Conservation (phyloP, 2,113 vertebrate genomes). For the Carassius auratus region DNA sequence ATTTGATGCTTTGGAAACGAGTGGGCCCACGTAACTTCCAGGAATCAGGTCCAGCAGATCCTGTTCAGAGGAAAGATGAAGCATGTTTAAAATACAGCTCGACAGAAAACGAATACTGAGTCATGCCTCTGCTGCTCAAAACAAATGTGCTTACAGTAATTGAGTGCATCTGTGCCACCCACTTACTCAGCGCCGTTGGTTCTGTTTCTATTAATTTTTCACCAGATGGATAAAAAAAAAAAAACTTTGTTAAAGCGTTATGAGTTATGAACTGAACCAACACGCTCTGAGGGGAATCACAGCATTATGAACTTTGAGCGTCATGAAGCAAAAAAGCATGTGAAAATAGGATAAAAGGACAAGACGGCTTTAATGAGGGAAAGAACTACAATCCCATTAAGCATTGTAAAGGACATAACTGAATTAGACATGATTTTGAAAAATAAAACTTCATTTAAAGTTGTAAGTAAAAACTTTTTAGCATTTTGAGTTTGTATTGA, state of each 20-base stretch:
- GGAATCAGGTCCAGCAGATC: slow-evolving; percentile 87
- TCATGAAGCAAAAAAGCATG: no score
- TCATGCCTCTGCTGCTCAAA: neutral
- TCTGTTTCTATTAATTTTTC: neutral
- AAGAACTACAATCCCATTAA: no score
- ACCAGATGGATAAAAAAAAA: neutral
- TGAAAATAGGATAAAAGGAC: no score
- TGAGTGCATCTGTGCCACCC: neutral
- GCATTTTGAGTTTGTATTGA: no score
- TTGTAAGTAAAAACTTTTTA: no score
- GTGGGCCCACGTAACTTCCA: slow-evolving; percentile 87
- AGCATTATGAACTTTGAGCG: no score
- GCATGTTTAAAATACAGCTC: neutral
- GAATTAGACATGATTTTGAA: no score
- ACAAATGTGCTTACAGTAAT: neutral
- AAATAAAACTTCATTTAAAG: no score
- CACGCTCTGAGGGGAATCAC: neutral
- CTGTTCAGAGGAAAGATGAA: slow-evolving; percentile 66
- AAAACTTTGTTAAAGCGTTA: neutral
- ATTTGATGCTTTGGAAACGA: slow-evolving; percentile 90
- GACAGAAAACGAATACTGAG: neutral
- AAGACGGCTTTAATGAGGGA: no score
- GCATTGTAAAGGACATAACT: no score
- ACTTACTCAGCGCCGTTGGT: no score
- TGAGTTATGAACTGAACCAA: neutral